phyloP scores from a whole-genome alignment of 1,140 invertebrate species.

The Bombus turneri region DNA sequence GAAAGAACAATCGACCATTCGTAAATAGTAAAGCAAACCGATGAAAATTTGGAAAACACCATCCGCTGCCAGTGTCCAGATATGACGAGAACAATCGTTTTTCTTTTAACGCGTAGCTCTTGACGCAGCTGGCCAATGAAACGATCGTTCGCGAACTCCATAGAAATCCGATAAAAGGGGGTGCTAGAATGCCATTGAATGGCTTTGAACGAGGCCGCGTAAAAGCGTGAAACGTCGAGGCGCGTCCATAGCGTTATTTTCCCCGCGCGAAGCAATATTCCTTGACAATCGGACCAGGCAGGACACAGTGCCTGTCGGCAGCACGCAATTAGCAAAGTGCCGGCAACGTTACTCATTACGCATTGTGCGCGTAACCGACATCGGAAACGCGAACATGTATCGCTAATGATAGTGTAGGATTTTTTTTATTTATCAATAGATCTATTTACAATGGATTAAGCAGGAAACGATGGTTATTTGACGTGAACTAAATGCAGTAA shows the following conservation, averaged over 20 bases:
- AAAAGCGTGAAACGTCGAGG: conserved; percentile 2
- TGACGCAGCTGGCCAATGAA: conserved; percentile 7
- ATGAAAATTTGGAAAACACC: background rate
- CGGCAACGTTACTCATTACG: conserved; percentile 62
- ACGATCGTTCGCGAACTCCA: conserved; percentile 7
- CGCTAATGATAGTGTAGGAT: conserved; percentile 27
- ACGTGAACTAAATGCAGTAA: no score
- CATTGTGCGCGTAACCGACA: conserved; percentile 38
- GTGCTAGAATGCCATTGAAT: background rate
- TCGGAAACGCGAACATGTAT: no score
- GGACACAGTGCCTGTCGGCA: conserved; percentile 29
- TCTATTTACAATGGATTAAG: no score
- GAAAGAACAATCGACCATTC: background rate
- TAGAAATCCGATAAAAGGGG: conserved; percentile 4
- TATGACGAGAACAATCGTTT: background rate
- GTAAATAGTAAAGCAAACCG: background rate
- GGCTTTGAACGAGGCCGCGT: background rate
- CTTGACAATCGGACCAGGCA: conserved; percentile 18
- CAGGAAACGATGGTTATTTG: no score
- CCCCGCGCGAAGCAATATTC: conserved; percentile 25
- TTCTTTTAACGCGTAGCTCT: background rate
- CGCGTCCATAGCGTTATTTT: background rate
- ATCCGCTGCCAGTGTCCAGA: background rate
- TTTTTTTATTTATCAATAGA: no score
- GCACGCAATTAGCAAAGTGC: conserved; percentile 69